Conservation (phyloP, 2,888 invertebrate species). For the Hololepta plana region DNA sequence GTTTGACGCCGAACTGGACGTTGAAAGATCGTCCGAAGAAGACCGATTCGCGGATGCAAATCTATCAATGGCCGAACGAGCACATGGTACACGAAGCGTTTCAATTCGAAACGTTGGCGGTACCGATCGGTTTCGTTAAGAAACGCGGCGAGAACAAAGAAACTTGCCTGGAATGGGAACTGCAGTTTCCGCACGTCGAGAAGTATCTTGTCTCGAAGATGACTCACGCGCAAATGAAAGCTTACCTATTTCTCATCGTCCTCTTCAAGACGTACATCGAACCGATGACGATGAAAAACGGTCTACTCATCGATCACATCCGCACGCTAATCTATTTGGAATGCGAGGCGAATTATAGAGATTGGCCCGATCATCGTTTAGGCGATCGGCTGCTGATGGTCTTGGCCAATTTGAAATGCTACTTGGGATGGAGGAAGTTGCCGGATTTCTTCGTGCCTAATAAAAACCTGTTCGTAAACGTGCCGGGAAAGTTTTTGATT, state of each 20-base stretch:
- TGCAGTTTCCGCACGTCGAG: conserved; percentile 61
- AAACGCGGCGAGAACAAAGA: conserved; percentile 41
- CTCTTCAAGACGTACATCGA: conserved; percentile 58
- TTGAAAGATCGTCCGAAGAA: conserved; percentile 37
- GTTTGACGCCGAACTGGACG: conserved; percentile 51
- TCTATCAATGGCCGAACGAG: conserved; percentile 50
- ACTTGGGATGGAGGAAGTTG: conserved; percentile 40
- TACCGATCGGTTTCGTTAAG: conserved; percentile 50
- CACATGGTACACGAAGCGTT: conserved; percentile 46
- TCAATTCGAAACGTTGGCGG: conserved; percentile 46
- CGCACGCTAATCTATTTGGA: conserved; percentile 60
- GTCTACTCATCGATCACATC: conserved; percentile 52
- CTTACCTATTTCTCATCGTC: conserved; percentile 47
- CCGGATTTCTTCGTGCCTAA: conserved; percentile 50
- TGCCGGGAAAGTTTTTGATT: conserved; percentile 42
- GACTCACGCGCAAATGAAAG: conserved; percentile 49
- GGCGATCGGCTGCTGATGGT: conserved; percentile 48
- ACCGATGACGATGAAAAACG: conserved; percentile 40
- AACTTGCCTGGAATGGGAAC: conserved; percentile 55
- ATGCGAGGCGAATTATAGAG: conserved; percentile 46
- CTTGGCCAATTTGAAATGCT: conserved; percentile 40
- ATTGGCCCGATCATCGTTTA: conserved; percentile 56
- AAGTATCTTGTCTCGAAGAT: conserved; percentile 53
- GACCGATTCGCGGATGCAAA: too few species aligned
- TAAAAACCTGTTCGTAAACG: conserved; percentile 55